Base-by-base conservation (phyloP, 2,888 invertebrate species). In the Oxystoma pomonae region DNA sequence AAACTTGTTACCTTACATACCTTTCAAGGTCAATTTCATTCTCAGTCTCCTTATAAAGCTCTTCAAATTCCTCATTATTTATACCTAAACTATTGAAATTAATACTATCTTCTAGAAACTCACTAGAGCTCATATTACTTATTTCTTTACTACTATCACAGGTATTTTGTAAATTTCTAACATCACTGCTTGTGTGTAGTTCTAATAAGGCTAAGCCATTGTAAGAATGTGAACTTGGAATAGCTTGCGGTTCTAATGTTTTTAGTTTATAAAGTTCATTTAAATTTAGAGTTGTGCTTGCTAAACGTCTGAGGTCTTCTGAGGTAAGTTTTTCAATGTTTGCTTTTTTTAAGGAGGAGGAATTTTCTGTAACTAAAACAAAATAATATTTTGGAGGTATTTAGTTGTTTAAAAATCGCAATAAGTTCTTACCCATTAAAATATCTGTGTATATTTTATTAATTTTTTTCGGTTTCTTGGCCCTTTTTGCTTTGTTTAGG, bases 281-380 rank as follows among this genome's bases (percentile, higher is more conserved):
- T 50, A 86, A 78, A 55, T 72, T 83, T 83, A 56, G 83, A 76
- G 77, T 86, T 80, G 68, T 84, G 76, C 68, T 67, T 0, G 89
- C 85, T 62, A 91, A 82, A 67, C 87, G 82, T 16, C 89, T 86
- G 2, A 92, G 77, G 73, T 90, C 87, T 60, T 84, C 82, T 3
- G 89, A 85, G 71, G 84, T 86, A 35, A 92, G 78, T 71, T 87
- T 90, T 68, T 85, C 85, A 12, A 92, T 85, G 17, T 85, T 83
- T 1, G 91, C 87, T 75, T 86, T 88, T 17, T 84, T 85, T 79
- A 90, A 87, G 59, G 81, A 87, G 74, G 87, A 86, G 2, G 82
- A 82, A 61, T 82, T 80, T 57, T 86, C 81, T 35, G 87, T 87
- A 62, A 91, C 91, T 91, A 70, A 63, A 77, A 76, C 67, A 19